These are phyloP conservation scores for Otolemur crassicaudatus DNA, from an alignment of 2,797 vertebrate genomes.

Conservation along the genomic window DNA sequence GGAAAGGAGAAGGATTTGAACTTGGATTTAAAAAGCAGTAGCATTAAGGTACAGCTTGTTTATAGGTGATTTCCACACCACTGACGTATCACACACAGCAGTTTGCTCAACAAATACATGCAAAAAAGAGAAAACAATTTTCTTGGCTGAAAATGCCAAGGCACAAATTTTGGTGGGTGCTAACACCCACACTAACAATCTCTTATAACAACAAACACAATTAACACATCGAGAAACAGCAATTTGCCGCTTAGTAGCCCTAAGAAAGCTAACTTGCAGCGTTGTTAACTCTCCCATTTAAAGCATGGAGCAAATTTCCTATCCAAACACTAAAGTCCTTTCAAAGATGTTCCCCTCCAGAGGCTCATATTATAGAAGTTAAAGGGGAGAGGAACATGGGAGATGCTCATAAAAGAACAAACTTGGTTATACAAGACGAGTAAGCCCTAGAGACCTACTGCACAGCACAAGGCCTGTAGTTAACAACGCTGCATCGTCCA, in stretches of 20 bases:
- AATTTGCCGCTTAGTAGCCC: not conserved
- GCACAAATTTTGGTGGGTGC: not conserved
- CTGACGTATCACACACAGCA: not conserved
- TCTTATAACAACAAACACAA: not conserved
- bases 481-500: not conserved
- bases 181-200: not conserved
- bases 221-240: not conserved
- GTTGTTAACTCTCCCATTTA: not conserved
- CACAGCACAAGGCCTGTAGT: no score
- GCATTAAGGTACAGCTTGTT: not conserved
- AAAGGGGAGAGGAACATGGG: not conserved
- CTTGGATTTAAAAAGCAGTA: not conserved
- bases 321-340: not conserved
- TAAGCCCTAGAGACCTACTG: not conserved
- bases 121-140: not conserved
- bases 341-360: not conserved
- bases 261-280: not conserved
- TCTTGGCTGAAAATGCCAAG: not conserved
- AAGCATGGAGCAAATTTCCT: not conserved
- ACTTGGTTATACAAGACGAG: not conserved
- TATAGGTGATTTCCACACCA: not conserved
- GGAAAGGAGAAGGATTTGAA: not conserved
- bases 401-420: no score
- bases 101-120: not conserved
- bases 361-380: not conserved